Percentiles rank a stretch among this genome's conserved stretches.
These are phyloP conservation scores for Pachyuromys duprasi DNA, from an alignment of 2,797 vertebrate genomes.

Conservation along the genomic window DNA sequence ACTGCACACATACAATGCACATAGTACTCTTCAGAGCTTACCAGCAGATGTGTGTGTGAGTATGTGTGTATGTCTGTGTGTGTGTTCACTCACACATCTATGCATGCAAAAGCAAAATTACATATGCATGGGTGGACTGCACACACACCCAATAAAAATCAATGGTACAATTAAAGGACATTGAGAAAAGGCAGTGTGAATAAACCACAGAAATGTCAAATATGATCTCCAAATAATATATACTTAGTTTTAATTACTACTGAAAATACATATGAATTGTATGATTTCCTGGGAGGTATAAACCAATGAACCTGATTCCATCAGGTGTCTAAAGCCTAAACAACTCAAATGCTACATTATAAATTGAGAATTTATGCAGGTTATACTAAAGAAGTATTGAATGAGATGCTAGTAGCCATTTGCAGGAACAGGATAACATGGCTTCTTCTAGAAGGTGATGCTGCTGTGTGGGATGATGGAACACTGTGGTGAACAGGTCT, in stretches of 20 bases:
- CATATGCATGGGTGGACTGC: background rate
- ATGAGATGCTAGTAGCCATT: background rate
- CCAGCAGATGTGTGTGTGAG: background rate
- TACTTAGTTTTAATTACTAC: background rate
- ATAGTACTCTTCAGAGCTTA: background rate
- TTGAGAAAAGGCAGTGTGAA: background rate
- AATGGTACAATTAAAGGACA: background rate
- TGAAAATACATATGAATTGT: background rate
- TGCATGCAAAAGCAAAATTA: no score
- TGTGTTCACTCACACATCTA: background rate
- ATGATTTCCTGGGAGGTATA: background rate
- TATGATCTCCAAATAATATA: background rate
- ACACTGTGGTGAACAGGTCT: rapidly evolving
- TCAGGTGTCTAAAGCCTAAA: background rate
- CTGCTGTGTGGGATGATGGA: background rate
- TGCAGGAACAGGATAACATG: background rate
- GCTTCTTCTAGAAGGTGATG: background rate
- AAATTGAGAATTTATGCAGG: background rate
- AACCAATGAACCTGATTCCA: background rate
- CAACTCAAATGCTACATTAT: background rate
- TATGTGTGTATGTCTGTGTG: background rate
- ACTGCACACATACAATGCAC: no score
- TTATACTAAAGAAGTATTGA: background rate
- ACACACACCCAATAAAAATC: background rate
- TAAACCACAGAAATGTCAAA: background rate